Conservation (phyloP, 2,797 vertebrate genomes). For the Coilia nasus region DNA sequence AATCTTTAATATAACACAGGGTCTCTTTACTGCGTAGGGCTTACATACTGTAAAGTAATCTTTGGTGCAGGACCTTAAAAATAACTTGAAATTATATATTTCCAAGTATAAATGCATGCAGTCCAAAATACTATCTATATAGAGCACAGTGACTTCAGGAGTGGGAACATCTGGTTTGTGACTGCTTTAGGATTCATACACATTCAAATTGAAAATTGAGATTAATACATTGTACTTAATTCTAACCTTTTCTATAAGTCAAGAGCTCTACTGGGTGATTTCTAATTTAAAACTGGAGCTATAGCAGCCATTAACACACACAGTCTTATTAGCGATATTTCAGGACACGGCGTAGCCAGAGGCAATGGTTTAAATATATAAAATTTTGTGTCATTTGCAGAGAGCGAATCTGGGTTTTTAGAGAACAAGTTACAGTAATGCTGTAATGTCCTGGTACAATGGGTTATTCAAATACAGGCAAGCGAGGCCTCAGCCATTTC, state of each 20-base stretch:
- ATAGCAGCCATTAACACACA: constrained; percentile 66
- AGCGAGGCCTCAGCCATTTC: constrained; percentile 1
- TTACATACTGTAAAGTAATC: too few species aligned
- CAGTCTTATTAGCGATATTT: constrained; percentile 78
- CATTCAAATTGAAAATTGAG: constrained; percentile 63
- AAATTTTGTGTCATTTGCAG: constrained; percentile 70
- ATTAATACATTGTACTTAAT: constrained; percentile 75
- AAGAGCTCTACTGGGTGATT: constrained; percentile 69
- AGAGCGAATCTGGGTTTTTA: constrained; percentile 71
- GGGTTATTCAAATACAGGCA: constrained; percentile 34
- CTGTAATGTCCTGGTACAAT: constrained; percentile 28
- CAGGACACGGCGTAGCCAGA: constrained; percentile 70
- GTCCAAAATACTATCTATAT: neutral
- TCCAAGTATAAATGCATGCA: neutral
- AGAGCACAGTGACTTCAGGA: neutral
- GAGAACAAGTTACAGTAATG: constrained; percentile 63
- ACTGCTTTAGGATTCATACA: constrained; percentile 54
- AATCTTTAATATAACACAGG: neutral
- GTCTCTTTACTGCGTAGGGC: too few species aligned
- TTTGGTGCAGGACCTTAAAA: neutral
- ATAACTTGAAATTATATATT: neutral
- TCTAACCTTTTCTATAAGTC: constrained; percentile 73
- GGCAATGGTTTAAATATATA: constrained; percentile 75
- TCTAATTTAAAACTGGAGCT: constrained; percentile 76
- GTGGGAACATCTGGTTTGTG: constrained; percentile 34